Base-by-base conservation (phyloP, 2,113 vertebrate genomes). In the Dicaeum eximium region DNA sequence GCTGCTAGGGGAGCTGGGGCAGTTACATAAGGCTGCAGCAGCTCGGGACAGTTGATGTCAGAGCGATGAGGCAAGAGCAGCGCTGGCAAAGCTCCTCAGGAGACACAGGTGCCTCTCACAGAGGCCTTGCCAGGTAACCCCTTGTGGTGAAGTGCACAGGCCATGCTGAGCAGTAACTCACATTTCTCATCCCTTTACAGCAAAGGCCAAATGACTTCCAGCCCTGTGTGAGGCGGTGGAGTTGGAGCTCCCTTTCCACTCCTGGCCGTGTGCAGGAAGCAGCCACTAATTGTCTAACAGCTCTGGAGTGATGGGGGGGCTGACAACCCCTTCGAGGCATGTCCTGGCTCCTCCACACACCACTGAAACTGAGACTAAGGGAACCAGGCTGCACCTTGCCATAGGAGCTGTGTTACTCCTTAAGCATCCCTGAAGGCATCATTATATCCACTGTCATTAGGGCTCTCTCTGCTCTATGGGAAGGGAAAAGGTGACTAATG, bases 361-460 rank as follows among this genome's bases (percentile, higher is more conserved):
- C 10, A 37, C 56, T 1, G 18, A 75, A 72, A 65, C 18, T 16
- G 42, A 84, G 74, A 92, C 51, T 45, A 73, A 89, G 81, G 57
- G 69, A 89, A 80, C 40, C 62, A 47, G 78, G 87, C 81, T 94
- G 58, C 87, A 84, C 45, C 77, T 71, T 84, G 86, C 89, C 54
- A 15, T 0, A 90, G 94, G 78, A 94, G 73, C 84, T 16, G 27
- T 69, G 78, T 65, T 88, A 37, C 42, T 95, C 94, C 95, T 75
- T 85, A 85, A 95, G 96, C 92, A 91, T 87, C 95, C 96, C 94
- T 89, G 95, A 96, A 95, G 94, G 95, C 95, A 97, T 97, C 78
- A n/a, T 97, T 96, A 95, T 72, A 89, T 74, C 65, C 87, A 33
- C 73, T 65, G 84, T 92, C 91, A 93, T 92, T 95, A 96, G 90